Base-by-base conservation (phyloP, 2,888 invertebrate genomes). In the Eudasyphora cyanicolor region DNA sequence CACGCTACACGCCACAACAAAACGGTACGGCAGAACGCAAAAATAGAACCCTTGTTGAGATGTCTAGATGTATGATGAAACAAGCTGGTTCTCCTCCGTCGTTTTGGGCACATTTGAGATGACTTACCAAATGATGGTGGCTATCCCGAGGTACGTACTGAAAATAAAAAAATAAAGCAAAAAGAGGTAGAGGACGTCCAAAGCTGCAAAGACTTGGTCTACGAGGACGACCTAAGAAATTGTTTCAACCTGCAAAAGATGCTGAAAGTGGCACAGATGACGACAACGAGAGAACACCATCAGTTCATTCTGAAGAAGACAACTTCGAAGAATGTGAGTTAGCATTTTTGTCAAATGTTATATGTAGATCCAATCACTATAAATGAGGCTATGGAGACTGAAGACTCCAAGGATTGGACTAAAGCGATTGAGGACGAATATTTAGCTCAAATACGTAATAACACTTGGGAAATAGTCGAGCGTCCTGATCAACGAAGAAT, bases 1-100 rank as follows among this genome's bases (percentile, higher is more conserved):
- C 86, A n/a, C n/a, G n/a, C 14, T 35, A 85, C 54, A 86, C 85
- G 17, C 86, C 86, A 10, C 84, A 86, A 54, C 86, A 85, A 74
- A 86, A 86, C 35, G 86, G 86, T n/a, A 70, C 85, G 7, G 84
- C 86, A 0, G 86, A 86, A 45, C 71, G 85, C 1, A 86, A 83
- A 76, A 87, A 87, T 14, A 79, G 86, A 45, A 86, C 86, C 2
- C 79, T 87, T 0, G 73, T 85, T 0, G 86, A 86, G 45, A 86
- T 82, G 83, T 81, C 85, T 2, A 64, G 86, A n/a, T 86, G 85
- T 32, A 73, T 86, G 74, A 70, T n/a, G n/a, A n/a, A n/a, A n/a
- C n/a, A n/a, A n/a, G n/a, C n/a, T n/a, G n/a, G n/a, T n/a, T n/a
- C n/a, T n/a, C n/a, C n/a, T n/a, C n/a, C n/a, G n/a, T n/a, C n/a